Evolutionary conservation across 2,797 vertebrate genomes (phyloP), one percentile per base, ranked within the genome.

Genomic region (Sitta carolinensis): DNA sequence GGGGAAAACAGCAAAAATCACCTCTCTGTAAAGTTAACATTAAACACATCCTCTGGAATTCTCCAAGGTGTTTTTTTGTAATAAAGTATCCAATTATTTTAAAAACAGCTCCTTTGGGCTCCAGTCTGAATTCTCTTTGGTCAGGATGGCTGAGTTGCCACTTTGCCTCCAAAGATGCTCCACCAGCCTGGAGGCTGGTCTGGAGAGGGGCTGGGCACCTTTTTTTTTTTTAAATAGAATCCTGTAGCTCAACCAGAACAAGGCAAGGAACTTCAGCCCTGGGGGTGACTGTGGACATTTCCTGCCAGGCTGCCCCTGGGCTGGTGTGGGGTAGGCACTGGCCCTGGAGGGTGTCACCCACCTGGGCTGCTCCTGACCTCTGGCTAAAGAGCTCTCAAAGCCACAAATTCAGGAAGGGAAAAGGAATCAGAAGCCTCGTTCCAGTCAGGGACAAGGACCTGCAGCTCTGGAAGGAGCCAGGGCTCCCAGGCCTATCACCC

Each of bases 311-410:
- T 74, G 47, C 51, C 30, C 42, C 34, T 29, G 54, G 57, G 57
- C 34, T 74, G 72, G 8, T 2, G 1, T 38, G 34, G 79, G 75
- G 57, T 0, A 9, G 79, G 55, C 5, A 0, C 7, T 1, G 0
- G 51, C 21, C 18, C 66, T 27, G 38, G 25, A 2, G 4, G 48
- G n/a, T 20, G 36, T 13, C 42, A 55, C 79, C 79, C 3, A 4
- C 45, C 19, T 0, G 15, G 40, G 68, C 79, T 62, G 52, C 80
- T 88, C 61, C 73, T 34, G 68, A 77, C 0, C 38, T 30, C 47
- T 0, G 0, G 13, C 20, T 67, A 34, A 90, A 87, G 92, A 81
- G 80, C 58, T 90, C 89, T 54, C 54, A 30, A 16, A 81, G 38
- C 55, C 1, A n/a, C 63, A 81, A 78, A 87, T 32, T 17, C 73